Percentiles rank a stretch among this genome's conserved stretches.
Evolutionary conservation across 1,140 invertebrate species (phyloP).

Genomic region (Colletes latitarsis): DNA sequence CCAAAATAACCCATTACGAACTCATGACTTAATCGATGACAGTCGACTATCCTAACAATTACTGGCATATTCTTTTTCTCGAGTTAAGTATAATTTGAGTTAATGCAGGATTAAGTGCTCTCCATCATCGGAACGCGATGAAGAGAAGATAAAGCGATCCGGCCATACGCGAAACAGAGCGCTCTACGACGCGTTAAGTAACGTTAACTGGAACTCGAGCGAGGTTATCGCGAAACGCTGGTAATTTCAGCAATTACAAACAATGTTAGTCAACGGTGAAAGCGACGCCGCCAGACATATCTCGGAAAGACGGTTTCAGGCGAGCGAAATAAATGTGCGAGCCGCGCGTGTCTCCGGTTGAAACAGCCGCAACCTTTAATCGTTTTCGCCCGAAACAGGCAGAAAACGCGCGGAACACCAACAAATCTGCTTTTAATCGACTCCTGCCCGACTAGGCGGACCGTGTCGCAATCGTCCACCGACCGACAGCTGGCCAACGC

Average conservation of each 20-base stretch:
- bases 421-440: slow-evolving; percentile 51
- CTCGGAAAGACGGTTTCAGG: slow-evolving; percentile 12
- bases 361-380: slow-evolving; percentile 33
- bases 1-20: too few relatives aligned
- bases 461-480: slow-evolving; percentile 27
- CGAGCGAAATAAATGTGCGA: slow-evolving; percentile 41
- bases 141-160: background rate
- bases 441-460: background rate
- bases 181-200: slow-evolving; percentile 2
- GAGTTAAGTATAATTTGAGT: too few relatives aligned
- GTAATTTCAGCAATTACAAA: slow-evolving; percentile 49
- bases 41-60: too few relatives aligned
- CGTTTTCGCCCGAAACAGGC: slow-evolving; percentile 47
- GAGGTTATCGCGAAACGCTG: slow-evolving; percentile 4
- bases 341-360: slow-evolving; percentile 36
- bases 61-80: too few relatives aligned
- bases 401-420: slow-evolving; percentile 40
- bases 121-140: background rate
- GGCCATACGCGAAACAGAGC: background rate
- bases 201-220: slow-evolving; percentile 20
- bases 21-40: too few relatives aligned
- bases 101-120: too few relatives aligned
- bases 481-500: slow-evolving; percentile 17
- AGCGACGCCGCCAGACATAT: slow-evolving; percentile 19
- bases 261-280: slow-evolving; percentile 48